These are phyloP conservation scores for Dryobates pubescens DNA, from an alignment of 2,797 vertebrate genomes.

Conservation along the genomic window DNA sequence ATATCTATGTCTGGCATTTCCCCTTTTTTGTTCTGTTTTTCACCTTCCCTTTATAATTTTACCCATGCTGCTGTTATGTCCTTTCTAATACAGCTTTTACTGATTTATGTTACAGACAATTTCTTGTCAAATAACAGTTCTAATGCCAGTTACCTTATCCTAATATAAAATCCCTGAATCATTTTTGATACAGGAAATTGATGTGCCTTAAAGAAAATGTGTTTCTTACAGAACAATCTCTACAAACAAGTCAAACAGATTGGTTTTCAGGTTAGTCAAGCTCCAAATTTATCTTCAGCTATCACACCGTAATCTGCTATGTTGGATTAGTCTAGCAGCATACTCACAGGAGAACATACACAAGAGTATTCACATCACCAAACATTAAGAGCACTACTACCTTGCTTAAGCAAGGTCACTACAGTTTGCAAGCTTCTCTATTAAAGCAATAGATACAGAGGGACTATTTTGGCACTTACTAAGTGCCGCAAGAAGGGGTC, in stretches of 20 bases:
- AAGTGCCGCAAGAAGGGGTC: too few relatives aligned
- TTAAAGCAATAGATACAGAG: too few relatives aligned
- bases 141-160: background rate
- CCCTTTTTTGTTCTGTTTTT: background rate
- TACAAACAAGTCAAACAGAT: background rate
- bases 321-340: background rate
- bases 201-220: background rate
- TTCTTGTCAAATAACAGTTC: background rate
- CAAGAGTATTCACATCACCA: too few relatives aligned
- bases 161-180: background rate
- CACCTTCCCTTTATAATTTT: background rate
- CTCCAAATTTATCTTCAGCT: background rate
- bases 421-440: too few relatives aligned
- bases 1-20: rapidly evolving
- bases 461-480: too few relatives aligned
- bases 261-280: background rate
- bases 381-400: too few relatives aligned
- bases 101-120: background rate
- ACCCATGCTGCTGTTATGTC: background rate
- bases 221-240: background rate
- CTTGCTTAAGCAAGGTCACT: too few relatives aligned
- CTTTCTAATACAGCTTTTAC: background rate
- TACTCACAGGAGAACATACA: too few relatives aligned
- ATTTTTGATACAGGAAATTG: background rate
- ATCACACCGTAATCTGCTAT: background rate